Base-by-base conservation (phyloP, 2,797 vertebrate species). In the Lemur catta region DNA sequence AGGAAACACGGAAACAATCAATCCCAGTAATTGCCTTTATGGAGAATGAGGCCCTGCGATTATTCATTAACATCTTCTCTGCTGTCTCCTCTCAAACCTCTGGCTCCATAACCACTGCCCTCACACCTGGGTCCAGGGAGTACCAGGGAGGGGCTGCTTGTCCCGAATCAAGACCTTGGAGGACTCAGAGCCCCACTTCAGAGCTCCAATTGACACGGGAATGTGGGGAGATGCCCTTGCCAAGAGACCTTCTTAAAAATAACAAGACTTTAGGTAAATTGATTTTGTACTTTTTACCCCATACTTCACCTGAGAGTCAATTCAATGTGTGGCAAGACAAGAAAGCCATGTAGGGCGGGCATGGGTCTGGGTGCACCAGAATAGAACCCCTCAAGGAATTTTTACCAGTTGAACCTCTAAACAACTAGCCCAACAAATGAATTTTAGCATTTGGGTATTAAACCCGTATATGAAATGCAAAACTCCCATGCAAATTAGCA, bases 401-500 rank as follows among this genome's bases (percentile, higher is more conserved):
- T 92, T 84, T 69, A 57, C 69, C 10, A 2, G 6, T 11, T 38
- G 38, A 76, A 89, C 26, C 48, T 85, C 63, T 91, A 81, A 96
- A 91, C 78, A 71, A 91, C 57, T 82, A 75, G 79, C 79, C 82
- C 65, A 95, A 87, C 84, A 69, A 93, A 89, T 78, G 38, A 93
- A 91, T 74, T 13, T 90, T 22, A 65, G 71, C 50, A 72, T 89
- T 86, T 74, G 89, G 71, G 65, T 81, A 94, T 81, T 72, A 89
- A 93, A 78, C 71, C 48, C 91, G 81, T 78, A 89, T 76, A 95
- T 22, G 38, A 93, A 91, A 97, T 92, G 91, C 87, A 96, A 97
- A 97, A 74, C 43, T 78, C 50, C 28, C 57, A 92, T 84, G 96
- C 84, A 97, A 97, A 97, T 96, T 33, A 61, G 61, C 97, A 97